These are phyloP conservation scores for Ephydatia muelleri DNA, from an alignment of 37 sponge, comb jelly and placozoan species.

Conservation along the genomic window DNA sequence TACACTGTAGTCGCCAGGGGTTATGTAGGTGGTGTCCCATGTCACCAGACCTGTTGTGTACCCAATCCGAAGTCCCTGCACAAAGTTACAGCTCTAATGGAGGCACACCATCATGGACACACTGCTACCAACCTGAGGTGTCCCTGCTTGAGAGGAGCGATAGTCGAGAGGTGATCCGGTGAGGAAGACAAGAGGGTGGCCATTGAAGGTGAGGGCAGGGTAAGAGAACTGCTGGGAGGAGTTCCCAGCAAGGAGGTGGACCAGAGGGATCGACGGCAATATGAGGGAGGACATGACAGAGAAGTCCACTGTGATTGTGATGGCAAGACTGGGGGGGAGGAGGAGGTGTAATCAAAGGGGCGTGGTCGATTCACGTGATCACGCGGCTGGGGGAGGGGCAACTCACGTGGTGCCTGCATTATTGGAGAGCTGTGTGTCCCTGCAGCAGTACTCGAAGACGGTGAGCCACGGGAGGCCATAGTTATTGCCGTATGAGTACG, in stretches of 20 bases:
- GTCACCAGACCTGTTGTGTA: slow-evolving; percentile 65
- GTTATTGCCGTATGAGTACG: slow-evolving; percentile 46
- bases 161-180: slow-evolving; percentile 63
- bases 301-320: slow-evolving; percentile 16
- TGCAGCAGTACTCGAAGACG: slow-evolving; percentile 82
- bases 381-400: not conserved
- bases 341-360: slow-evolving; percentile 51
- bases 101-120: slow-evolving; percentile 17
- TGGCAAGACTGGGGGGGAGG: slow-evolving; percentile 50
- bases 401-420: slow-evolving; percentile 71
- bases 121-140: slow-evolving; percentile 36
- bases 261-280: not conserved
- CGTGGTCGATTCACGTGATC: too few relatives aligned
- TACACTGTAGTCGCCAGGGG: slow-evolving; percentile 73
- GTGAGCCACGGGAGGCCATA: slow-evolving; percentile 72
- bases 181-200: slow-evolving; percentile 59
- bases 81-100: not conserved
- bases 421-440: slow-evolving; percentile 44
- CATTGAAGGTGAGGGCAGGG: slow-evolving; percentile 28
- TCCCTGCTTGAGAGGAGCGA: slow-evolving; percentile 61
- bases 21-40: slow-evolving; percentile 58
- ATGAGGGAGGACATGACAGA: not conserved
- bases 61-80: slow-evolving; percentile 51
- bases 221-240: slow-evolving; percentile 36
- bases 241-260: not conserved